phyloP scores from a whole-genome alignment of 2,113 vertebrate species.

The Jacana jacana region DNA sequence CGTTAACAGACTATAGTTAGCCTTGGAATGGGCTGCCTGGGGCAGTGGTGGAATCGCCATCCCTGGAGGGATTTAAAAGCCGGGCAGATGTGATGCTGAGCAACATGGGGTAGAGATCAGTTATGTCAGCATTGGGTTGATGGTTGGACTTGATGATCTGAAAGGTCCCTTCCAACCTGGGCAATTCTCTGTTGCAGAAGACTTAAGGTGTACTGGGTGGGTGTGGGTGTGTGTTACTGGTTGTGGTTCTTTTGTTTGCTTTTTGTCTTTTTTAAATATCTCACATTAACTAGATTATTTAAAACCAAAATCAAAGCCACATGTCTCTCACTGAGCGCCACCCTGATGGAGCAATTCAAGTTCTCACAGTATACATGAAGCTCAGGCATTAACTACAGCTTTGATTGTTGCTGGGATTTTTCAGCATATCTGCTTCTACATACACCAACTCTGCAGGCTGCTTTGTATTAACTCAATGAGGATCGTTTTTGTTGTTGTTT shows the following conservation, averaged over 20 bases:
- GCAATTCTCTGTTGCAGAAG: too few relatives aligned
- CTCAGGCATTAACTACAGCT: neutral
- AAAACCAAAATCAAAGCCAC: slow-evolving; percentile 19
- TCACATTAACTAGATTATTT: neutral
- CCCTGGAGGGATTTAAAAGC: too few relatives aligned
- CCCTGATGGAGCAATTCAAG: neutral
- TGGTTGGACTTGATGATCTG: too few relatives aligned
- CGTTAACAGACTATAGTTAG: neutral
- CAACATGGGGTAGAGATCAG: too few relatives aligned
- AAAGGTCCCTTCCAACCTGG: too few relatives aligned
- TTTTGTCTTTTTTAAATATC: neutral
- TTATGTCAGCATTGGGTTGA: too few relatives aligned
- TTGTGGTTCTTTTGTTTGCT: neutral
- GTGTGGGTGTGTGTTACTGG: neutral
- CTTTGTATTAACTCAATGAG: neutral
- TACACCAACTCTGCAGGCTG: neutral
- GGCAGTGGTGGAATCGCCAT: too few relatives aligned
- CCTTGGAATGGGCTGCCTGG: too few relatives aligned
- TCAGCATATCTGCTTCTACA: neutral
- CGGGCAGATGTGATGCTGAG: too few relatives aligned
- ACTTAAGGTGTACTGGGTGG: neutral
- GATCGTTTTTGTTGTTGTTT: neutral
- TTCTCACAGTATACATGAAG: neutral
- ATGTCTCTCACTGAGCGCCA: neutral
- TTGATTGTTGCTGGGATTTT: neutral